Base-by-base conservation (phyloP, 1,140 invertebrate species). In the Drosophila rhopaloa region DNA sequence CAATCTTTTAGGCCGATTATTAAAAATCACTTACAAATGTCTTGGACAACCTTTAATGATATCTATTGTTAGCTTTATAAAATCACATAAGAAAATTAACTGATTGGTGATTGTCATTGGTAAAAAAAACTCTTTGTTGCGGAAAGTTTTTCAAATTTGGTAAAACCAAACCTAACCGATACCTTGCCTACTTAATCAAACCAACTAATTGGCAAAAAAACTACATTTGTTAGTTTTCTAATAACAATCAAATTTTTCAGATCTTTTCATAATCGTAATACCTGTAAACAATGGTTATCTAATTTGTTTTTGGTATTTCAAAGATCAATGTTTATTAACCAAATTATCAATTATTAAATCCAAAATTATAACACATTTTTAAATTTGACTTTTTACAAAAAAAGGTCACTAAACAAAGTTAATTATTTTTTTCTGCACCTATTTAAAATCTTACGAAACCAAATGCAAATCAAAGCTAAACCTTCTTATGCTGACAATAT, bases 381-480 rank as follows among this genome's bases (percentile, higher is more conserved):
- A 7, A 32, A 7, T 32, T 32, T 8, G 0, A 32, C 7, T 32
- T 32, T 32, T 8, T 4, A 24, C 2, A 24, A 24, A 32, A 6
- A 32, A 32, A 32, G 0, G 8, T 32, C 5, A 32, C 24, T 24
- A 24, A 24, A 2, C 4, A 24, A 19, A 24, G 24, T 24, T 32
- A 6, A 32, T 32, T 14, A 41, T 7, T 41, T 9, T 44, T 44
- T 7, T 16, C 8, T 44, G 5, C 9, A 2, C 13, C 27, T 5
- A 9, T 32, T 32, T 5, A 50, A 14, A 16, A 1, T 51, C 19
- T 16, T 40, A 14, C 29, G n/a, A 19, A n/a, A 9, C 29, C 19
- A 46, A 50, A 41, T 38, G 57, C 19, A 27, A 67, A 67, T 71
- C 65, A 48, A 29, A 50, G 43, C 43, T 41, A 19, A 55, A 1